Percentiles rank a stretch among this genome's conserved stretches.
phyloP scores from a whole-genome alignment of 2,113 vertebrate species.

The Cichladusa arquata region DNA sequence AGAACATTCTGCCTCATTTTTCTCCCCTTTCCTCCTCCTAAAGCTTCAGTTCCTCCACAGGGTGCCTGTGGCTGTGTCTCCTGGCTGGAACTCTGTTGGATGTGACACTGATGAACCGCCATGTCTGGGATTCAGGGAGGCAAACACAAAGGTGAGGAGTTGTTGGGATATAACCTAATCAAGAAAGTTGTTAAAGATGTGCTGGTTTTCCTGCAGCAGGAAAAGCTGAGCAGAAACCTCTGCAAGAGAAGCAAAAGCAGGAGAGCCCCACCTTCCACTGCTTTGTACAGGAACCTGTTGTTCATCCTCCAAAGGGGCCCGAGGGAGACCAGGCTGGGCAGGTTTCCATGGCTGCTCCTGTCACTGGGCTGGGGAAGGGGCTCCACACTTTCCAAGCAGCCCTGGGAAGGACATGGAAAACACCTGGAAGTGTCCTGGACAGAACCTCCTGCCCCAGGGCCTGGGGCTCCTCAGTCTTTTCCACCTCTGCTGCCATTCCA shows the following conservation, averaged over 20 bases:
- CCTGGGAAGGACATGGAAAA: not conserved
- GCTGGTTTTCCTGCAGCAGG: not conserved
- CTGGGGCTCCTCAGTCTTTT: not conserved
- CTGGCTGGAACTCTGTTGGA: not conserved
- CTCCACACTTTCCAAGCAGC: not conserved
- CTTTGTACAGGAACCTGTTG: not conserved
- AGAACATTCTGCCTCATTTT: not conserved
- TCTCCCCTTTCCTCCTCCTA: not conserved
- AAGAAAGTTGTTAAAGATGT: not conserved
- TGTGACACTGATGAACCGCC: not conserved
- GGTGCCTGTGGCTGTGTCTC: not conserved
- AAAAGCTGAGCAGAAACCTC: not conserved
- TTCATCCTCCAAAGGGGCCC: not conserved
- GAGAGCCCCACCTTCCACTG: not conserved
- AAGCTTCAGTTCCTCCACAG: not conserved
- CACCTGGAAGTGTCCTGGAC: not conserved
- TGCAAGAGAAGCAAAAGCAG: not conserved
- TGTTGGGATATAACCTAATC: not conserved
- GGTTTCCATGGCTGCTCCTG: not conserved
- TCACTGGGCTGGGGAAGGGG: not conserved
- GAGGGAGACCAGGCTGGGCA: constrained; percentile 6
- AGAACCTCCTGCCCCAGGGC: not conserved
- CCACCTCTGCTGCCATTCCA: not conserved
- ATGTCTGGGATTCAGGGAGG: not conserved
- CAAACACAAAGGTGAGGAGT: not conserved